phyloP scores from a whole-genome alignment of 2,113 vertebrate species.

The Crotalus tigris region DNA sequence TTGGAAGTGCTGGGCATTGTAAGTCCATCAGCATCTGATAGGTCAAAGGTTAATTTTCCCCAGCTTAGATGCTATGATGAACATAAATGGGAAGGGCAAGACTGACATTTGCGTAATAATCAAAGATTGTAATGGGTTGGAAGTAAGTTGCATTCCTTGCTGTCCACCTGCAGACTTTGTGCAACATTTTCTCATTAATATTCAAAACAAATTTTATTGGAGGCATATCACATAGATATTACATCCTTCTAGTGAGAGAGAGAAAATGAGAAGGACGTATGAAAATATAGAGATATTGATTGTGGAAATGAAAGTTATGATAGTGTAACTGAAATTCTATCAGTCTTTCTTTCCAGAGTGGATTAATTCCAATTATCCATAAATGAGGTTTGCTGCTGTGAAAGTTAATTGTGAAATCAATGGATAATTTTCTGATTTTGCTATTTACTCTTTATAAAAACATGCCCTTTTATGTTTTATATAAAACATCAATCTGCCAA shows the following conservation, averaged over 20 bases:
- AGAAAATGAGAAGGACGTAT: background rate
- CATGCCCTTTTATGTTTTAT: constrained; percentile 38
- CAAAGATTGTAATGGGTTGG: background rate
- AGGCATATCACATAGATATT: background rate
- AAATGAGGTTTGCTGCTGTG: background rate
- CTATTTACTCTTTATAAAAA: constrained; percentile 39
- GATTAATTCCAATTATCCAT: background rate
- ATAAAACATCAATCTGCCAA: background rate
- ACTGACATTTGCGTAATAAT: background rate
- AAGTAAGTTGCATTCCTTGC: background rate
- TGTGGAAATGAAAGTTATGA: background rate
- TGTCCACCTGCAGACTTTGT: background rate
- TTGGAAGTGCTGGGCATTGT: background rate
- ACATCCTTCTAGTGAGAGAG: background rate
- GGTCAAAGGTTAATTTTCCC: background rate
- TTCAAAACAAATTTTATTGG: background rate
- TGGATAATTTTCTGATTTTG: constrained; percentile 33
- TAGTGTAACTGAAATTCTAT: background rate
- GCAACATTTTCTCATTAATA: background rate
- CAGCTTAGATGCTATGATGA: background rate
- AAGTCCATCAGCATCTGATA: background rate
- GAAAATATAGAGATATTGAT: background rate
- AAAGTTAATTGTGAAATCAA: background rate
- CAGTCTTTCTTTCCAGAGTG: background rate
- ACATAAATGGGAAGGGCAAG: background rate